Conservation (phyloP, 2,797 vertebrate genomes). For the Helarctos malayanus region DNA sequence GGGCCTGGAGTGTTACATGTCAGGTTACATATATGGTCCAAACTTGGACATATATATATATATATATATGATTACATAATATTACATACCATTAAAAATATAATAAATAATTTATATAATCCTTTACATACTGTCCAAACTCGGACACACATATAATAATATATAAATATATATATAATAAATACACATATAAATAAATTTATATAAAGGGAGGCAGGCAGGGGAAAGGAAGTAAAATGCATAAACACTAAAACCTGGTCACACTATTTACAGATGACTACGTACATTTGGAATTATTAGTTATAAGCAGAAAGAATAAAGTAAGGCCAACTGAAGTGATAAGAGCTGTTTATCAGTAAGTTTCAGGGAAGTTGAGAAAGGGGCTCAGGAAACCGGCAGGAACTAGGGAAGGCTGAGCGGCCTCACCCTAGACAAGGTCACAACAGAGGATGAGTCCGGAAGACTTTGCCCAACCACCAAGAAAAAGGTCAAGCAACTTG, state of each 20-base stretch:
- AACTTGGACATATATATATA: not conserved
- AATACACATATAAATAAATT: not conserved
- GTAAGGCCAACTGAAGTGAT: not conserved
- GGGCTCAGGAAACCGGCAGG: not conserved
- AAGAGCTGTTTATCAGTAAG: not conserved
- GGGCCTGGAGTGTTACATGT: not conserved
- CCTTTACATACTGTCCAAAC: not conserved
- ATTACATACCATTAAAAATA: not conserved
- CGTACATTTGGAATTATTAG: not conserved
- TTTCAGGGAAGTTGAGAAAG: not conserved
- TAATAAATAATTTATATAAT: not conserved
- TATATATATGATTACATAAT: not conserved
- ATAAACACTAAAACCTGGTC: not conserved
- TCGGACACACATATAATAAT: not conserved
- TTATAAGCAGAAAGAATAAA: conserved; percentile 4
- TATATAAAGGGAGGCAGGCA: not conserved
- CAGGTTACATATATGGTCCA: not conserved
- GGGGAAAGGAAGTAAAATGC: not conserved
- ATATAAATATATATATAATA: not conserved
- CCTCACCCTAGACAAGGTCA: not conserved
- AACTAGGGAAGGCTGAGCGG: not conserved
- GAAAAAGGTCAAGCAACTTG: not conserved
- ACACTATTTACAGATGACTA: not conserved
- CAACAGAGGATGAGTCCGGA: not conserved
- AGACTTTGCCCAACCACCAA: not conserved